These are phyloP conservation scores for Darevskia mixta DNA, from an alignment of 2,797 vertebrate genomes.

Conservation along the genomic window DNA sequence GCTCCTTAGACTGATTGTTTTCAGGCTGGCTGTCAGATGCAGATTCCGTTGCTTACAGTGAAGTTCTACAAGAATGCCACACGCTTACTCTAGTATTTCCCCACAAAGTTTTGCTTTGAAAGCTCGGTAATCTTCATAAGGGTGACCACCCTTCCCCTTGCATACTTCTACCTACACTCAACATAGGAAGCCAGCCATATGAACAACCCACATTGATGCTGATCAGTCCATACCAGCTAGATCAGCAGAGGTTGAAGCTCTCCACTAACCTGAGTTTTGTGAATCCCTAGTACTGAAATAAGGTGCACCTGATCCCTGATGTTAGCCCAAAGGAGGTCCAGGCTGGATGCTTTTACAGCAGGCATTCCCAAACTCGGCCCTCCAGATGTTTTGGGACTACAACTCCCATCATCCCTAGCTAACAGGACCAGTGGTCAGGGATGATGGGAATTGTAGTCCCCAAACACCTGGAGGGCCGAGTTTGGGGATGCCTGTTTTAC, in stretches of 20 bases:
- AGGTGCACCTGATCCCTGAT: neutral
- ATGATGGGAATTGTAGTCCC: too few species aligned
- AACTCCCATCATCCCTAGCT: too few species aligned
- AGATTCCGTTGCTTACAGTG: neutral
- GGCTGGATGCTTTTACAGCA: neutral
- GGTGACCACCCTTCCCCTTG: too few species aligned
- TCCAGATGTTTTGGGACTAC: too few species aligned
- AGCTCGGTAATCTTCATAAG: conserved; percentile 21
- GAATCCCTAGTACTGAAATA: neutral
- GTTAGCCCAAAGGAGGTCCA: too few species aligned
- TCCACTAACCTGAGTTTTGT: neutral
- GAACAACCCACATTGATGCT: neutral
- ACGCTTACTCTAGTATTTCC: conserved; percentile 45
- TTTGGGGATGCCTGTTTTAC: neutral
- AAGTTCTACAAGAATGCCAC: conserved; percentile 14
- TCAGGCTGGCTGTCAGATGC: conserved; percentile 49
- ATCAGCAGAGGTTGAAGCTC: neutral
- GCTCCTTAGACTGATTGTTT: conserved; percentile 59
- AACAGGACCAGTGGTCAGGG: too few species aligned
- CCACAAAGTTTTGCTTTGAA: conserved; percentile 51
- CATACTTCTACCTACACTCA: neutral
- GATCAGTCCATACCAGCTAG: neutral
- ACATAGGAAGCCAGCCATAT: neutral
- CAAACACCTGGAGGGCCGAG: too few species aligned
- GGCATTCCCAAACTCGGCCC: too few species aligned